Evolutionary conservation across 2,797 vertebrate genomes (phyloP).

Genomic region (Nannoperca australis): DNA sequence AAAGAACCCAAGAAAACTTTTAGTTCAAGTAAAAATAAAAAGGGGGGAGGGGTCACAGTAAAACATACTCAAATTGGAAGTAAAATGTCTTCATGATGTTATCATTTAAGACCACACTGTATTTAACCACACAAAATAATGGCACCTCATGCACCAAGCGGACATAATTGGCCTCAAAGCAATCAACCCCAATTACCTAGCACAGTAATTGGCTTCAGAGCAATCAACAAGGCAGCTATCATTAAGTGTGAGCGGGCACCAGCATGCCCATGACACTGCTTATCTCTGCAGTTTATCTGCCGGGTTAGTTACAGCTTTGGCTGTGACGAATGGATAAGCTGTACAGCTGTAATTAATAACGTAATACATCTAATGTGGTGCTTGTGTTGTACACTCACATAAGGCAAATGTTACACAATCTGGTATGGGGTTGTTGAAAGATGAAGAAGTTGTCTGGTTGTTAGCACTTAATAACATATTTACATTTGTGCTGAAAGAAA

Average conservation of each 20-base stretch:
- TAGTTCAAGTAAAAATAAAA: constrained; percentile 14
- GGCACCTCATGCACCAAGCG: constrained; percentile 51
- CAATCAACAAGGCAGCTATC: constrained; percentile 76
- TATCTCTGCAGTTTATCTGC: constrained; percentile 72
- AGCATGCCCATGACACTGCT: constrained; percentile 74
- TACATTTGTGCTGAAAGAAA: neutral
- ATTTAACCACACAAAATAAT: constrained; percentile 67
- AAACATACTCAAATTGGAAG: constrained; percentile 30
- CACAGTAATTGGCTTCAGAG: constrained; percentile 77
- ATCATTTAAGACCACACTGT: constrained; percentile 67
- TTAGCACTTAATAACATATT: neutral
- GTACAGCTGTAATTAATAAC: constrained; percentile 40
- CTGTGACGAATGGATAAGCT: constrained; percentile 39
- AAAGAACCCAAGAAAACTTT: constrained; percentile 36
- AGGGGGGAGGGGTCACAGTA: constrained; percentile 3
- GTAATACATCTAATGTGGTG: constrained; percentile 19
- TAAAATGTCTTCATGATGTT: constrained; percentile 53
- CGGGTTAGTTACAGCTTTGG: constrained; percentile 51
- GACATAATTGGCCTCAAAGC: constrained; percentile 81
- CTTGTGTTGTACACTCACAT: neutral
- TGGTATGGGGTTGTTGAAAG: neutral
- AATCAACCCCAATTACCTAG: constrained; percentile 81
- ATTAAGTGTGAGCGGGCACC: constrained; percentile 75
- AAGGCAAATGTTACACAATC: neutral
- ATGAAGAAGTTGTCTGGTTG: constrained; percentile 11